phyloP scores from a whole-genome alignment of 2,113 vertebrate genomes.

The Phylloscopus trochiloides region DNA sequence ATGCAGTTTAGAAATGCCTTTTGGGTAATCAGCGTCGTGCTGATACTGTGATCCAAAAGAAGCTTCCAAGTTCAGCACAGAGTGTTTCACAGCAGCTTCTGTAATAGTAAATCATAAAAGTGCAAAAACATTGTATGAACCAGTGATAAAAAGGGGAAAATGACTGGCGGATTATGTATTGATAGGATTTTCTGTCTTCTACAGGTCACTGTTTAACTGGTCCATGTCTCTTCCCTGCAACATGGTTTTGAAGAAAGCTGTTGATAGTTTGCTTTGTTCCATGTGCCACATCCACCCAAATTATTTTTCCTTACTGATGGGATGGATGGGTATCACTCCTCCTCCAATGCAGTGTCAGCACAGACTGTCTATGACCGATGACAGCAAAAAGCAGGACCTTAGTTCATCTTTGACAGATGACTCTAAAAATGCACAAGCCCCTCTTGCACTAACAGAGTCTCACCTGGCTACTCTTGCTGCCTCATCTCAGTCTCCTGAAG shows the following conservation, averaged over 20 bases:
- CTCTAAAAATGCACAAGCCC: constrained; percentile 91
- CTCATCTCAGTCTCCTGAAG: constrained; percentile 93
- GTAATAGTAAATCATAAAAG: background rate
- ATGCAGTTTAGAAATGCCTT: background rate
- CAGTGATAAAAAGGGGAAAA: background rate
- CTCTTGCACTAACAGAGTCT: constrained; percentile 86
- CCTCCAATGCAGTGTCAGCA: constrained; percentile 86
- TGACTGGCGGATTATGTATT: background rate
- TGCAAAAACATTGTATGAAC: background rate
- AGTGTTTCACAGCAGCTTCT: background rate
- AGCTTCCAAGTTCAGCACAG: background rate
- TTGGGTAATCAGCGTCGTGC: background rate
- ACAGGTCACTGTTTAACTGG: constrained; percentile 93
- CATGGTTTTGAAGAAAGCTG: constrained; percentile 96
- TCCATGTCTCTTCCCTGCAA: constrained; percentile 96
- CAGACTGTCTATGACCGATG: constrained; percentile 93
- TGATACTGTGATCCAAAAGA: background rate
- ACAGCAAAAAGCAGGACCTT: constrained; percentile 95
- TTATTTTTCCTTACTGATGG: constrained; percentile 97
- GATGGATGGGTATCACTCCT: constrained; percentile 93
- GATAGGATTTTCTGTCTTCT: background rate
- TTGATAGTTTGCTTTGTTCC: constrained; percentile 96
- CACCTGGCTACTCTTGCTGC: constrained; percentile 93
- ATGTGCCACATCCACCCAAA: constrained; percentile 97
- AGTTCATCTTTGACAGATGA: constrained; percentile 90